Base-by-base conservation (phyloP, 2,113 vertebrate species). In the Arothron firmamentum region DNA sequence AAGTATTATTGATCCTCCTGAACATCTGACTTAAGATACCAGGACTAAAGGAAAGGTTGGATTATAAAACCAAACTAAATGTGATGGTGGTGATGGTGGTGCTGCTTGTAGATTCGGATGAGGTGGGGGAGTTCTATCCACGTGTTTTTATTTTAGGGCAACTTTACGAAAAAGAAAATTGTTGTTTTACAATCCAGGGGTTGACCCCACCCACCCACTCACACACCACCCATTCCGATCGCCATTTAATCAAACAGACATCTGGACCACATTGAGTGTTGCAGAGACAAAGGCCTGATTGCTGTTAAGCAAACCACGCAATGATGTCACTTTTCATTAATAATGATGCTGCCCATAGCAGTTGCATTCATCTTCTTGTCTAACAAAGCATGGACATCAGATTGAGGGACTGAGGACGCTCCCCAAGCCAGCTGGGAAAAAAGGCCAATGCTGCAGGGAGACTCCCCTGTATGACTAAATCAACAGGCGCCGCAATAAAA, bases 271-370 rank as follows among this genome's bases (percentile, higher is more conserved):
- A 83, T 90, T 89, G 83, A 48, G 65, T 11, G 25, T 46, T 52
- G 70, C 78, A 62, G 67, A 80, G 75, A 77, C 62, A 80, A 63
- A 78, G 69, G 78, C 67, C 86, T 89, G 87, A 90, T 87, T 90
- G 79, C 87, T 60, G 72, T 81, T 84, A 80, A 85, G 79, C 80
- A 82, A 81, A 85, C 85, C 85, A 87, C 82, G 79, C 84, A 60
- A 85, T 85, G 85, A 88, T 89, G 90, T 90, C 88, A 87, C 85
- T 79, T 88, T 83, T 80, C 82, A 87, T 88, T 88, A 88, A 87
- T 89, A 86, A 85, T 77, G 82, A 90, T 63, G 85, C 77, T 80
- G 82, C 77, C 80, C 82, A 78, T 74, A 72, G 74, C 73, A 34
- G 72, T 62, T 57, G 18, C 78, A 81, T 85, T 82, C 60, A 84